Base-by-base conservation (phyloP, 2,888 invertebrate species). In the Celastrina argiolus region DNA sequence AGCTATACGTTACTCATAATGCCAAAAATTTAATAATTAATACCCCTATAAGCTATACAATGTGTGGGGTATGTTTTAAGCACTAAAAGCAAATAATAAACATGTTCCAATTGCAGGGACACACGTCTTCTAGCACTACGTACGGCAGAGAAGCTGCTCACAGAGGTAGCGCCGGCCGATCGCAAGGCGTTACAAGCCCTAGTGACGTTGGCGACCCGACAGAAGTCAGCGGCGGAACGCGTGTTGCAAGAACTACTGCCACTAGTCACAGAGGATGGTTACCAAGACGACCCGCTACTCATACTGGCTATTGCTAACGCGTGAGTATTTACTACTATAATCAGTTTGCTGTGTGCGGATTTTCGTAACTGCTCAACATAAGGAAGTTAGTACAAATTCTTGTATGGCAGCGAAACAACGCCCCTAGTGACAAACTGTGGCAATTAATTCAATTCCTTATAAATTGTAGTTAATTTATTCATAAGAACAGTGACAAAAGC, bases 271-370 rank as follows among this genome's bases (percentile, higher is more conserved):
- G 94, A 95, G 66, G 97, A 97, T 66, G 87, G 88, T 6, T 92
- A 93, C 66, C 93, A 94, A 70, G 96, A 97, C 70, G 95, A 97
- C 77, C 96, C 98, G 0, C 97, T 97, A 8, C 94, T 97, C 14
- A 94, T 97, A 69, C 93, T 98, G 68, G 98, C 97, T 10, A 94
- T 96, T 77, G 96, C 97, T 22, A 95, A 94, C 64, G 95, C 95
- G 79, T 88, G 78, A 80, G 89, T 82, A n/a, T 45, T 10, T 59
- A 22, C 22, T 5, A 51, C 2, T 31, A 6, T 7, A 31, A 31
- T 31, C 7, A n/a, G n/a, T n/a, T n/a, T n/a, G n/a, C n/a, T n/a
- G n/a, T n/a, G n/a, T n/a, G n/a, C n/a, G n/a, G n/a, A n/a, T n/a
- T n/a, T n/a, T n/a, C n/a, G n/a, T n/a, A n/a, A n/a, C n/a, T n/a